Evolutionary conservation across 2,888 invertebrate species (phyloP).

Genomic region (Agrotis segetum): DNA sequence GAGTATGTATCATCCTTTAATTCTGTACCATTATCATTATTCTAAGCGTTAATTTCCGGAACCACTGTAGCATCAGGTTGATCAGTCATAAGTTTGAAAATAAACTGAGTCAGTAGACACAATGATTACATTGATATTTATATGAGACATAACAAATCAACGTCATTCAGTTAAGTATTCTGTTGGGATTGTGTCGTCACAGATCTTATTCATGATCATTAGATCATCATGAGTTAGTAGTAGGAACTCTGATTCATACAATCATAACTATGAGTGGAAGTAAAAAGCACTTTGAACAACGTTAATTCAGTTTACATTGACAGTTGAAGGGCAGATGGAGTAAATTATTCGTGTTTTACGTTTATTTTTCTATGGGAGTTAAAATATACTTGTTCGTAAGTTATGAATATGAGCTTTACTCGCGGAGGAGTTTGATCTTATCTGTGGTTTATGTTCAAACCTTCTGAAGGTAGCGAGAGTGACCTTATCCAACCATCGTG

Average conservation of each 20-base stretch:
- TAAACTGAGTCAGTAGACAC: conserved; percentile 57
- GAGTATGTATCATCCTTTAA: conserved; percentile 22
- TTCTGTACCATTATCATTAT: conserved; percentile 22
- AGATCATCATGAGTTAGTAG: conserved; percentile 69
- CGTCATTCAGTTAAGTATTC: conserved; percentile 53
- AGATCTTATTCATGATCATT: conserved; percentile 76
- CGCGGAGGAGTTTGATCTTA: background rate
- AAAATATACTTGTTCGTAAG: conserved; percentile 15
- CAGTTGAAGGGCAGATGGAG: conserved; percentile 12
- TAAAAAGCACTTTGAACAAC: background rate
- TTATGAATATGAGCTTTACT: conserved; percentile 1
- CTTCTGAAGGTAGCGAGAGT: background rate
- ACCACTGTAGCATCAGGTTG: conserved; percentile 7
- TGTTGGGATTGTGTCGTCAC: conserved; percentile 66
- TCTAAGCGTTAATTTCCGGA: conserved; percentile 26
- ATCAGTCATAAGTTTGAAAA: conserved; percentile 45
- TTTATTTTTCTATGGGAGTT: conserved; percentile 9
- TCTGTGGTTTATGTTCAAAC: background rate
- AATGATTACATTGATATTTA: conserved; percentile 19
- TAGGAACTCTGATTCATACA: conserved; percentile 66
- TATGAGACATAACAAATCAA: conserved; percentile 28
- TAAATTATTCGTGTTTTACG: background rate
- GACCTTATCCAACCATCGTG: background rate
- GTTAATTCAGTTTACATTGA: background rate
- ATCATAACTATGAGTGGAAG: background rate